phyloP scores from a whole-genome alignment of 2,888 invertebrate genomes.

The Fragum sueziense region DNA sequence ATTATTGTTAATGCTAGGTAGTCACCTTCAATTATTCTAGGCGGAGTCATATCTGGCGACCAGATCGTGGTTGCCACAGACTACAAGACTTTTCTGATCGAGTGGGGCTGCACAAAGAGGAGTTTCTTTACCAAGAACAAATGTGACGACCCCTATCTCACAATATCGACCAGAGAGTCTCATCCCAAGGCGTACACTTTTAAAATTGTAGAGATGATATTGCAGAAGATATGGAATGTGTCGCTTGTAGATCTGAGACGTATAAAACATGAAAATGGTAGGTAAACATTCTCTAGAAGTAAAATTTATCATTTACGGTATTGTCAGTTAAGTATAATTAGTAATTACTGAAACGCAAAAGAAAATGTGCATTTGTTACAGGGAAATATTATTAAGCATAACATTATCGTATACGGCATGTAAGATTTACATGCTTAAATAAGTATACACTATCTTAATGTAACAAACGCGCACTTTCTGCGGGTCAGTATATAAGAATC shows the following conservation, averaged over 20 bases:
- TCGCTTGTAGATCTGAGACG: neutral
- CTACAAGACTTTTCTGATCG: neutral
- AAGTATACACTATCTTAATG: too few relatives aligned
- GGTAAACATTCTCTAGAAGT: neutral
- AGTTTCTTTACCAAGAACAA: neutral
- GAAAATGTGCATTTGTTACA: too few relatives aligned
- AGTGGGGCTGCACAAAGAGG: neutral
- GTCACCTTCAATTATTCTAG: too few relatives aligned
- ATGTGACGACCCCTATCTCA: neutral
- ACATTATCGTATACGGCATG: too few relatives aligned
- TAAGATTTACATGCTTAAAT: too few relatives aligned
- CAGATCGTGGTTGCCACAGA: slow-evolving; percentile 4
- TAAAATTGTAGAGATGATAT: neutral
- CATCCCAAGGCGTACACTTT: neutral
- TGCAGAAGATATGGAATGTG: neutral
- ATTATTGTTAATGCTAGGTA: too few relatives aligned
- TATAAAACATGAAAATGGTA: neutral
- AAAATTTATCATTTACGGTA: too few relatives aligned
- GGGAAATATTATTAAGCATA: too few relatives aligned
- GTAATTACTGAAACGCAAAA: too few relatives aligned
- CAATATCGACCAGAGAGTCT: neutral
- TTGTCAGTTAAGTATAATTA: too few relatives aligned
- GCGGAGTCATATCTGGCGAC: neutral
- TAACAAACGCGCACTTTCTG: too few relatives aligned
- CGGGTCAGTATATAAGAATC: too few relatives aligned